Conservation (phyloP, 1,140 invertebrate species). For the Leptinotarsa defecta region DNA sequence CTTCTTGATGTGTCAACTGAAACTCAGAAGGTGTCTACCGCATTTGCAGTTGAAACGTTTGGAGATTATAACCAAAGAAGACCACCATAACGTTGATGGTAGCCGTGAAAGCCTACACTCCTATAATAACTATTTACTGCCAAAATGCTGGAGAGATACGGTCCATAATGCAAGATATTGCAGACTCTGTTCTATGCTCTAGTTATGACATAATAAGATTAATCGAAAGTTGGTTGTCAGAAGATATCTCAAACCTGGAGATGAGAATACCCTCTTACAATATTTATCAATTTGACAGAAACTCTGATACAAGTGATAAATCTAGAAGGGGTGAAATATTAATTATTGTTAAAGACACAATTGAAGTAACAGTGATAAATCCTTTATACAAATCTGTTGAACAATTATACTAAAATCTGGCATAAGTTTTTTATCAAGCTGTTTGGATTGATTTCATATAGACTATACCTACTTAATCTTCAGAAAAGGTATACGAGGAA, state of each 20-base stretch:
- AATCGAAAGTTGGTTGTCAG: neutral
- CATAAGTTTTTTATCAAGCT: too few species aligned
- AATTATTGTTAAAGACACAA: neutral
- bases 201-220: neutral
- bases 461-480: neutral
- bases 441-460: too few species aligned
- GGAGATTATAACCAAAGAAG: too few species aligned
- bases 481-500: neutral
- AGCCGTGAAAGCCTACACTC: too few species aligned
- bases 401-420: neutral
- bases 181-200: neutral
- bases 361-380: neutral
- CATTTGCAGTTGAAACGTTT: too few species aligned
- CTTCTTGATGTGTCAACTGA: too few species aligned
- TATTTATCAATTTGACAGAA: neutral
- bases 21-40: too few species aligned
- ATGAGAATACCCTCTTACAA: neutral
- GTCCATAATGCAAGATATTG: neutral
- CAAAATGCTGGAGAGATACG: neutral
- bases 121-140: neutral
- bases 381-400: neutral
- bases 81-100: too few species aligned
- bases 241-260: neutral
- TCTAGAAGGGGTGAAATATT: neutral
- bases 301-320: neutral